Evolutionary conservation across 2,888 invertebrate genomes (phyloP).

Genomic region (Leptura quadrifasciata): DNA sequence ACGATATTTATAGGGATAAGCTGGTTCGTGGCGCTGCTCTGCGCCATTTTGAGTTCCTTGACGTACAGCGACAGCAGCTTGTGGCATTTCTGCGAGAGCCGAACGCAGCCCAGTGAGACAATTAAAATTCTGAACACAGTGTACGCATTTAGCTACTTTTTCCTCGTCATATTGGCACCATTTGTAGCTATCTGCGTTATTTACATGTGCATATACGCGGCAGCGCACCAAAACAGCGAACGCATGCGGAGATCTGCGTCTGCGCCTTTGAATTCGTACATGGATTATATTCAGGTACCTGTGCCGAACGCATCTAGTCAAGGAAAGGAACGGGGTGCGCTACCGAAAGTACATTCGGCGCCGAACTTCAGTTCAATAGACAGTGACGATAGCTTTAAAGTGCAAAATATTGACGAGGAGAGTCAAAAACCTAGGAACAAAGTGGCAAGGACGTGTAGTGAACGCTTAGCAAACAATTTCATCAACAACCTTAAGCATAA

Average conservation of each 20-base stretch:
- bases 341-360: conserved; percentile 70
- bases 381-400: conserved; percentile 47
- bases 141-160: conserved; percentile 73
- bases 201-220: conserved; percentile 84
- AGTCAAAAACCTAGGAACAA: conserved; percentile 69
- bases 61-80: conserved; percentile 73
- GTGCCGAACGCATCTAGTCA: conserved; percentile 70
- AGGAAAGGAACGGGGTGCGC: conserved; percentile 52
- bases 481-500: conserved; percentile 86
- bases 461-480: conserved; percentile 77
- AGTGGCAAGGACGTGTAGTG: conserved; percentile 76
- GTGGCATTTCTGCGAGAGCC: conserved; percentile 72
- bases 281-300: conserved; percentile 73
- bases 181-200: conserved; percentile 82
- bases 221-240: conserved; percentile 84
- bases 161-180: conserved; percentile 75
- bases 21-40: conserved; percentile 74
- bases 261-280: conserved; percentile 75
- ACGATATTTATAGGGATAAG: conserved; percentile 73
- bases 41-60: conserved; percentile 73
- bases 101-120: conserved; percentile 49
- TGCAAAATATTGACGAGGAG: conserved; percentile 36
- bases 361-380: conserved; percentile 67
- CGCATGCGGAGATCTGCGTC: conserved; percentile 74
- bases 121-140: conserved; percentile 71